Base-by-base conservation (phyloP, 1,140 invertebrate species). In the Scaptomyza montana region DNA sequence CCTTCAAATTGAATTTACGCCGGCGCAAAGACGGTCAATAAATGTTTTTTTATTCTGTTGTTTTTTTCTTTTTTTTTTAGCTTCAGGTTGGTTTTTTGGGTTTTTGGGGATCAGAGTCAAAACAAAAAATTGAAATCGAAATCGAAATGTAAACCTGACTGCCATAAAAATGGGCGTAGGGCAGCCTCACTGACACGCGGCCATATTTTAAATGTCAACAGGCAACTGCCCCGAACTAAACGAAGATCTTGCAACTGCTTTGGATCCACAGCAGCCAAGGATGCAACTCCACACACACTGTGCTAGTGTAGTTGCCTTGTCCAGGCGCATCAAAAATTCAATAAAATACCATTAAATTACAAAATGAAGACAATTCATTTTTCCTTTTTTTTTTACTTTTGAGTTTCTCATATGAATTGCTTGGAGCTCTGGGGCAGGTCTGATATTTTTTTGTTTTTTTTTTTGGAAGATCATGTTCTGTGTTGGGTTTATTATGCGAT, bases 151-250 rank as follows among this genome's bases (percentile, higher is more conserved):
- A 87, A 87, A 82, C 78, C 82, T 78, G 78, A 76, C 81, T 75
- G 61, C 64, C 66, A 84, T 89, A 89, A 89, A 89, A 89, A 91
- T 91, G 89, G 85, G 82, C 86, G 82, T 91, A 79, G 90, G 90
- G 90, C 89, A 91, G 61, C 60, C 76, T 71, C 89, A 72, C 75
- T 91, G 90, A 91, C 90, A 91, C 77, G 70, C 72, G 84, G 82
- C 86, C 89, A 91, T 91, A 91, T 91, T 85, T 91, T 91, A 91
- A 90, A 90, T 90, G 84, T 81, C 80, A 87, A 90, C 84, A 79
- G 84, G 56, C 60, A 68, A 56, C 64, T 12, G 30, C 45, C 65
- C 70, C 36, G 46, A 10, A 46, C 30, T 16, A 28, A 47, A 25
- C 28, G 51, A 21, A 69, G 53, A 73, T 73, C 55, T 59, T n/a